These are phyloP conservation scores for Drosophila stalkeri DNA, from an alignment of 2,888 invertebrate genomes.

Conservation along the genomic window DNA sequence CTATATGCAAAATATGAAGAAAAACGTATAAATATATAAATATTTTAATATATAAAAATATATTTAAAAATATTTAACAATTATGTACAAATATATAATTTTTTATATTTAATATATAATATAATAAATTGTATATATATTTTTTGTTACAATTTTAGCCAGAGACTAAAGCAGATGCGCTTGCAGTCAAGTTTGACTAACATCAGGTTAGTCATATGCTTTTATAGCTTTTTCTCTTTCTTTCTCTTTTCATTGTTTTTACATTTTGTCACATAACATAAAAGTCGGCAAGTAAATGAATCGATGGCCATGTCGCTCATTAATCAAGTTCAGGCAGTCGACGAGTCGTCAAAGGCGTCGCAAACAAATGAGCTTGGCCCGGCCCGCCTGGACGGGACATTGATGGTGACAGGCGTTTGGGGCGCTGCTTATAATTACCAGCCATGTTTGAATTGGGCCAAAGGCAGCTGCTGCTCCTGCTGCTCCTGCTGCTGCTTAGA, in stretches of 20 bases:
- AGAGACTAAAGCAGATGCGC: neutral
- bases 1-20: no score
- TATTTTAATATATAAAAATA: no score
- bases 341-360: constrained; percentile 47
- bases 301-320: constrained; percentile 65
- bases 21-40: no score
- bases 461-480: neutral
- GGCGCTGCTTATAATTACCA: constrained; percentile 53
- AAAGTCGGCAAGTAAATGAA: constrained; percentile 55
- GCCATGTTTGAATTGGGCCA: constrained; percentile 44
- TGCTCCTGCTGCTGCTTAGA: neutral
- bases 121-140: no score
- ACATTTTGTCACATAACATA: constrained; percentile 52
- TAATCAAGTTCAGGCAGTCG: constrained; percentile 67
- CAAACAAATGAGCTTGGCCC: constrained; percentile 49
- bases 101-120: no score
- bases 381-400: constrained; percentile 32
- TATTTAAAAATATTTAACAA: no score
- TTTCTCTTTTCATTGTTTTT: neutral
- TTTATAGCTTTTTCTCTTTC: constrained; percentile 11
- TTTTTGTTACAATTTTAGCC: no score
- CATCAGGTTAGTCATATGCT: neutral
- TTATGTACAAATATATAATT: no score
- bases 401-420: constrained; percentile 54
- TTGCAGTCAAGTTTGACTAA: neutral